A percentile compares a stretch with the other conserved stretches of the same genome.
Evolutionary conservation across 2,113 vertebrate genomes (phyloP).

Genomic region (Recurvirostra avosetta): DNA sequence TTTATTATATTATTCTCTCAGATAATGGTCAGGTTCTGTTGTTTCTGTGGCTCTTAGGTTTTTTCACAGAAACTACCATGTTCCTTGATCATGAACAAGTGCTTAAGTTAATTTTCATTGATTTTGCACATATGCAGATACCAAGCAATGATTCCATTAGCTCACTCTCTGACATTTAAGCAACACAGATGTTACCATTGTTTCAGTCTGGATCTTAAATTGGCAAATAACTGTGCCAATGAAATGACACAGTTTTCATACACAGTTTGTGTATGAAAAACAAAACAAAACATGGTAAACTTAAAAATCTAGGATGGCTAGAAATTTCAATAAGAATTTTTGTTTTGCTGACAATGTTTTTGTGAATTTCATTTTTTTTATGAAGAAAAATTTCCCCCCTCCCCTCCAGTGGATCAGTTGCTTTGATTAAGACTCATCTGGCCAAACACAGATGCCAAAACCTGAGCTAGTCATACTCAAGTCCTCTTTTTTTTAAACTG

Average conservation of each 20-base stretch:
- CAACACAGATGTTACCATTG: background rate
- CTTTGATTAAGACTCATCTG: background rate
- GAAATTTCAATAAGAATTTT: background rate
- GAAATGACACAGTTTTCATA: background rate
- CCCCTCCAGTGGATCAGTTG: background rate
- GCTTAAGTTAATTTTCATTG: background rate
- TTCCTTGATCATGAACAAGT: background rate
- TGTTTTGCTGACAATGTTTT: background rate
- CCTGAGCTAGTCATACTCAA: background rate
- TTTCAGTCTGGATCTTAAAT: background rate
- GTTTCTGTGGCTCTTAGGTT: background rate
- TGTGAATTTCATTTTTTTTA: background rate
- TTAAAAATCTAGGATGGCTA: background rate
- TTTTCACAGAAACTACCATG: background rate
- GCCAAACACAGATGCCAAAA: no score
- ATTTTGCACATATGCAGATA: background rate
- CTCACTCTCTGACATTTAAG: background rate
- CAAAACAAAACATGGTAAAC: background rate
- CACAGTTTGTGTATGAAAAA: background rate
- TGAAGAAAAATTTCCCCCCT: background rate
- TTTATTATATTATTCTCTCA: background rate
- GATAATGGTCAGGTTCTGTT: background rate
- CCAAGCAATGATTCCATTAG: background rate
- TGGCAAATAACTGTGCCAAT: background rate
- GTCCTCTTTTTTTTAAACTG: background rate